phyloP scores from a whole-genome alignment of 2,113 vertebrate species.

The Heliornis fulica region DNA sequence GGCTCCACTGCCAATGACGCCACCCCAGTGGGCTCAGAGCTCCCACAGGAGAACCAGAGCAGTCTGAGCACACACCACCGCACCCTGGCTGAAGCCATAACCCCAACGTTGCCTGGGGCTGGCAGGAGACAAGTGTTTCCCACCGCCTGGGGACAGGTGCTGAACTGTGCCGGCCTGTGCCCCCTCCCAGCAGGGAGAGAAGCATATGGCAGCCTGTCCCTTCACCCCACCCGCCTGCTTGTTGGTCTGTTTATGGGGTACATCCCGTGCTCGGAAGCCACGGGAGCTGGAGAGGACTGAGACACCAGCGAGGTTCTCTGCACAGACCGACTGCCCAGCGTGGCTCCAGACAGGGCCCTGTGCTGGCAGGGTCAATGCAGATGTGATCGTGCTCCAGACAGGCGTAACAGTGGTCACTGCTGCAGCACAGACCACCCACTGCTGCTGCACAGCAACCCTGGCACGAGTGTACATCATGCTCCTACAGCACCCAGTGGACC shows the following conservation, averaged over 20 bases:
- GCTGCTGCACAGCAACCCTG: background rate
- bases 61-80: accelerated
- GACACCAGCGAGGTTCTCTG: background rate
- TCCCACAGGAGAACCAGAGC: background rate
- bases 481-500: background rate
- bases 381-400: background rate
- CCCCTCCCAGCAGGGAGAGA: background rate
- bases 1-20: background rate
- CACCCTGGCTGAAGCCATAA: accelerated
- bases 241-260: no score
- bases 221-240: background rate
- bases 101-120: background rate
- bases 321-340: accelerated
- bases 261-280: background rate
- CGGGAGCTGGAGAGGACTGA: background rate
- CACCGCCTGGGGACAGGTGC: background rate
- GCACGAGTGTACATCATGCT: background rate
- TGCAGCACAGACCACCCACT: background rate
- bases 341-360: background rate
- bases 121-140: background rate
- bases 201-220: background rate
- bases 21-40: background rate
- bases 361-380: accelerated
- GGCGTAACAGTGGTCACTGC: accelerated
- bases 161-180: background rate